Conservation (phyloP, 2,113 vertebrate species). For the Myiozetetes cayanensis region DNA sequence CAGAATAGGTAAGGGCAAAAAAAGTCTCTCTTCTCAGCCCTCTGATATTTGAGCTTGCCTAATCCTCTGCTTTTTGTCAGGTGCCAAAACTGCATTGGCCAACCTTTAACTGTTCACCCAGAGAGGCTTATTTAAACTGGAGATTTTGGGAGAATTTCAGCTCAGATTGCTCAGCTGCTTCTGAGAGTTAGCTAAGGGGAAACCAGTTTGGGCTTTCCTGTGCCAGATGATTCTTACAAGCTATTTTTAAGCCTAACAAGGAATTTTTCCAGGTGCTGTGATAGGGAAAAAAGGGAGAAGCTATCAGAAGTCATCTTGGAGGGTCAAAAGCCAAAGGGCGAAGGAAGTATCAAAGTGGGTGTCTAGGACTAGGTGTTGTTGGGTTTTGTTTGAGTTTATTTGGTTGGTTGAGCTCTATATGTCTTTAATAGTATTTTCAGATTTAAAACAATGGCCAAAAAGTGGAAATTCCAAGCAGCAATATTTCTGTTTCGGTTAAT, state of each 20-base stretch:
- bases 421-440: neutral
- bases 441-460: neutral
- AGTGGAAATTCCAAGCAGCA: neutral
- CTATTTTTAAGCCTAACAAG: neutral
- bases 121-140: neutral
- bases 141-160: constrained; percentile 19
- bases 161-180: neutral
- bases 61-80: constrained; percentile 2
- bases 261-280: neutral
- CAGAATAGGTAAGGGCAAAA: neutral
- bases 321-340: neutral
- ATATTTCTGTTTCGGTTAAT: neutral
- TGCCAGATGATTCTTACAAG: neutral
- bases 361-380: neutral
- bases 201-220: neutral
- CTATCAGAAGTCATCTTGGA: neutral
- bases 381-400: neutral
- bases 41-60: constrained; percentile 1
- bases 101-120: neutral
- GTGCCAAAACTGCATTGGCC: constrained; percentile 14
- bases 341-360: neutral
- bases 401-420: neutral
- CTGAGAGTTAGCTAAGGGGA: neutral
- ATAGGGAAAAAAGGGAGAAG: neutral
- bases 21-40: neutral